Evolutionary conservation across 2,888 invertebrate genomes (phyloP), one percentile per base, ranked within the genome.

Genomic region (Conistra vaccinii): DNA sequence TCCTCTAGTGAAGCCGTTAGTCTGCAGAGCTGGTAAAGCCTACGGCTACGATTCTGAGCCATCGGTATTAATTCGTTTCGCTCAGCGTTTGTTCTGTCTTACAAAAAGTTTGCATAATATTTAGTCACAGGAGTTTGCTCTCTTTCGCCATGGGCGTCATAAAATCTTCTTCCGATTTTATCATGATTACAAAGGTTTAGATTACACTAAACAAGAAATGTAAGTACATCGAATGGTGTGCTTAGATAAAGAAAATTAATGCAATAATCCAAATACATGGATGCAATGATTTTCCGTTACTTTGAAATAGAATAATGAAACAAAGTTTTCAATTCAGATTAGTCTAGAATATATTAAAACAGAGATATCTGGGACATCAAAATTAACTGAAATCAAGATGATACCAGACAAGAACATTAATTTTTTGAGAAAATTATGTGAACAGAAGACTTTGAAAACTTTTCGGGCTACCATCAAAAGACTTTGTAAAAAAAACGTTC

Each of bases 11-110:
- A 29, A 73, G 42, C 62, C 32, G 60, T 61, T 66, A 61, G 17
- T 42, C 73, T 48, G 20, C 55, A 23, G 55, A 57, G 78, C 42
- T 58, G 32, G 29, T 35, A 57, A 73, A 73, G 61, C 74, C 51
- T 45, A 67, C 35, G 35, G 51, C 14, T 48, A 55, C 10, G 29
- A n/a, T 20, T 32, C 20, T 73, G 42, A 51, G 61, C 55, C 32
- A 51, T 73, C 35, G 42, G 78, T 73, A 39, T 63, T 67, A 67
- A 80, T 62, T 67, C 74, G 26, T 35, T 42, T 9, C n/a, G 29
- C 57, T 55, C 12, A 10, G 12, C 2, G 14, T 61, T 66, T 66
- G 26, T 26, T 61, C 29, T 77, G 23, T 32, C 23, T 14, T 78
- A 12, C 5, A 42, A 6, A 29, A 35, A 57, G 26, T 58, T 58